These are phyloP conservation scores for Triops cancriformis DNA, from an alignment of 1,140 invertebrate species.

Conservation along the genomic window DNA sequence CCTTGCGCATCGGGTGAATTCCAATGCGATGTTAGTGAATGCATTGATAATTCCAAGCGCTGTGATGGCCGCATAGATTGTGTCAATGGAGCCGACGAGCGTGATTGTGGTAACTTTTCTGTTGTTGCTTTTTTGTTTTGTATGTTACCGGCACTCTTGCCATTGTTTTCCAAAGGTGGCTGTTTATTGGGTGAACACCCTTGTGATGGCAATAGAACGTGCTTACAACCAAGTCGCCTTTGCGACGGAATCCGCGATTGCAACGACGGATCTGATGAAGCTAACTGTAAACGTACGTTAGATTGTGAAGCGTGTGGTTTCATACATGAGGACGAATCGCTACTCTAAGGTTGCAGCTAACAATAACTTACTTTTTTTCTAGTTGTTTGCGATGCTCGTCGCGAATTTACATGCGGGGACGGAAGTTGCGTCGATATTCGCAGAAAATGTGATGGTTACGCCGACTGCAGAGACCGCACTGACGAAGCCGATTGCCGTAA, in stretches of 20 bases:
- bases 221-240: slow-evolving; percentile 39
- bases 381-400: background rate
- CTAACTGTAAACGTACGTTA: slow-evolving; percentile 46
- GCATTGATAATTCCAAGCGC: slow-evolving; percentile 33
- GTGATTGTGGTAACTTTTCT: slow-evolving; percentile 29
- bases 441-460: background rate
- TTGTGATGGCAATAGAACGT: slow-evolving; percentile 42
- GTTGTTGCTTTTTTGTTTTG: background rate
- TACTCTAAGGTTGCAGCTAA: no score
- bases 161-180: background rate
- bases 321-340: no score
- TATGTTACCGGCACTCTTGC: background rate
- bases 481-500: background rate
- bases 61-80: slow-evolving; percentile 38
- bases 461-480: background rate
- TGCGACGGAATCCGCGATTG: slow-evolving; percentile 77
- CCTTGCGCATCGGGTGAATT: slow-evolving; percentile 37
- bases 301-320: background rate
- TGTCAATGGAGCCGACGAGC: slow-evolving; percentile 42
- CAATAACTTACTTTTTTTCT: background rate
- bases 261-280: slow-evolving; percentile 78
- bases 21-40: slow-evolving; percentile 42
- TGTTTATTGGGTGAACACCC: slow-evolving; percentile 48
- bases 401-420: background rate
- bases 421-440: background rate